Base-by-base conservation (phyloP, 1,140 invertebrate genomes). In the Zophobas morio region DNA sequence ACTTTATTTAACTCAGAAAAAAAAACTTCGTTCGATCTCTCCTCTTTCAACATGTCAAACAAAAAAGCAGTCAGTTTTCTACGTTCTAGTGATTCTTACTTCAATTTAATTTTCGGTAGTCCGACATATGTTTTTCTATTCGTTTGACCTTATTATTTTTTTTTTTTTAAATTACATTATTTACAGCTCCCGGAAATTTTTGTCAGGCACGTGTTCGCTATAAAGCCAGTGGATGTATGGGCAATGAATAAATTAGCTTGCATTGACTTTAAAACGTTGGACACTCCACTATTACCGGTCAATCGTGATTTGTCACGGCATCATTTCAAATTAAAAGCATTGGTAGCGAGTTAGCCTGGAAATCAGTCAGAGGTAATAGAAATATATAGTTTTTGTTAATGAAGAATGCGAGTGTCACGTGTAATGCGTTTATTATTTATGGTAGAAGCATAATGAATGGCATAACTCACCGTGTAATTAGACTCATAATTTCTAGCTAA, bases 371-470 rank as follows among this genome's bases (percentile, higher is more conserved):
- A 63, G 79, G 76, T 85, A 84, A 85, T 84, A 84, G 83, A 84
- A 84, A 85, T 84, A 84, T 85, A 85, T 84, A 84, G 82, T 83
- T 84, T 84, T 85, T 84, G 82, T 83, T 84, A 85, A 84, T 85
- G 82, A 85, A 85, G 84, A 85, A 85, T 85, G 83, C 78, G 71
- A 73, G 75, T 74, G 79, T 82, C 81, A 81, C 76, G 76, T 81
- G 82, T 84, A 84, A 84, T 84, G 83, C 79, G 78, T 83, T 84
- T 84, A 85, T 85, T 85, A 85, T 85, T 85, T 84, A 85, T 85
- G 74, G 79, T 63, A 75, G 79, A 47, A 42, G 70, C 73, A 77
- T 85, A 85, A 85, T 84, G 84, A 84, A 85, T 84, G 84, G 83
- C 83, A 85, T 84, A 84, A 85, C 82, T 85, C 84, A 84, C 82